Conservation (phyloP, 2,113 vertebrate species). For the Gadus chalcogrammus region DNA sequence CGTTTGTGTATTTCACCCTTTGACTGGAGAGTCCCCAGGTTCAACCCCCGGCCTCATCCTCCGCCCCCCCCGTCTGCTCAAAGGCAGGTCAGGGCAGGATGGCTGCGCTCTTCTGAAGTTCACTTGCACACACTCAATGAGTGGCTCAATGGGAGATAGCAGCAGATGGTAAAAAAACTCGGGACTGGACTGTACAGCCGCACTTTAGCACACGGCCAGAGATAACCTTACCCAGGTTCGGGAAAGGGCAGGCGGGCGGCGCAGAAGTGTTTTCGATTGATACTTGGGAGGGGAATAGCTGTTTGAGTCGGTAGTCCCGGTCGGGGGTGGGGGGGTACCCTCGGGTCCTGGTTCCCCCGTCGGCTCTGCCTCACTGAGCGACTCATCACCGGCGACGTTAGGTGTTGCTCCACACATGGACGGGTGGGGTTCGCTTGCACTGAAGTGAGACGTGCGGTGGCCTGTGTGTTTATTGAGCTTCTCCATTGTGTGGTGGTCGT, state of each 20-base stretch:
- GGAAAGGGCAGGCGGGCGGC: constrained; percentile 4
- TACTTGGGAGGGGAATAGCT: constrained; percentile 34
- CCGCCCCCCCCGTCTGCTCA: constrained; percentile 14
- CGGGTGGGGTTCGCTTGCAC: constrained; percentile 6
- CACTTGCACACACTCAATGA: constrained; percentile 9
- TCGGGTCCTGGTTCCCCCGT: constrained; percentile 33
- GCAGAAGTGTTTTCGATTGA: constrained; percentile 19
- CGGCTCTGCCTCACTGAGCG: constrained; percentile 17
- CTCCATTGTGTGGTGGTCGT: constrained; percentile 3
- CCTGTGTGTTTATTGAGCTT: constrained; percentile 17
- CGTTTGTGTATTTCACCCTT: too few species aligned
- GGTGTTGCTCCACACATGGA: constrained; percentile 13
- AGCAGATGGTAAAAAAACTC: constrained; percentile 33
- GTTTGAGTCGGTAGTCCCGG: constrained; percentile 15
- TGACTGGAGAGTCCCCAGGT: not conserved
- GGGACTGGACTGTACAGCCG: constrained; percentile 50
- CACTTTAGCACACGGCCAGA: constrained; percentile 53
- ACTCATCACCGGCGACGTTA: constrained; percentile 8
- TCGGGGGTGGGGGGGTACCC: constrained; percentile 2
- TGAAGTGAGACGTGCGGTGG: not conserved
- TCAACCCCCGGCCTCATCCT: not conserved
- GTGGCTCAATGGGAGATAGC: constrained; percentile 11
- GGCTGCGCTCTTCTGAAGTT: constrained; percentile 20
- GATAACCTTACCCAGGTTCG: constrained; percentile 26
- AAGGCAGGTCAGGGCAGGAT: constrained; percentile 30